phyloP scores from a whole-genome alignment of 2,888 invertebrate genomes.

The Lepidonotus clava region DNA sequence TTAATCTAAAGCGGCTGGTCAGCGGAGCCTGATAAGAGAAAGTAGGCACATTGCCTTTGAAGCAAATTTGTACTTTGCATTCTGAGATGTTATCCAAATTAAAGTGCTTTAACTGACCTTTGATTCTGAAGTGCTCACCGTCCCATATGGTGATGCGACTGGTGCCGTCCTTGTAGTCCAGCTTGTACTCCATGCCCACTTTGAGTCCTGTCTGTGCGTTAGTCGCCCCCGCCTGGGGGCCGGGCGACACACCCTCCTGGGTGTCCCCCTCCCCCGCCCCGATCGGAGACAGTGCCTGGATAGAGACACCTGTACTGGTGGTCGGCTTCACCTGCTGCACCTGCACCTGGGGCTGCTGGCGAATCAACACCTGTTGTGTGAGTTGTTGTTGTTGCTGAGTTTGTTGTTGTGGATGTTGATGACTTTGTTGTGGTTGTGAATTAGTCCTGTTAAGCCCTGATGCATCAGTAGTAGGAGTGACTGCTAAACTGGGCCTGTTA shows the following conservation, averaged over 20 bases:
- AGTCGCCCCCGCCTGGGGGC: background rate
- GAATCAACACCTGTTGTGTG: background rate
- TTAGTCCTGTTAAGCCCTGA: too few relatives aligned
- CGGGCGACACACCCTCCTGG: background rate
- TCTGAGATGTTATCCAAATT: too few relatives aligned
- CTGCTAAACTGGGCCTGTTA: background rate
- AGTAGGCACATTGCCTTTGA: background rate
- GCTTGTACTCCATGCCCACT: conserved; percentile 59
- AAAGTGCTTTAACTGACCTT: background rate
- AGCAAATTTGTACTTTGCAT: background rate
- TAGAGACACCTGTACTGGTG: background rate
- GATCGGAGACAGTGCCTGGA: background rate
- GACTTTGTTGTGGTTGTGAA: too few relatives aligned
- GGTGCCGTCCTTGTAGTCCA: conserved; percentile 58
- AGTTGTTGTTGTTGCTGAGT: background rate
- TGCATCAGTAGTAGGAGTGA: background rate
- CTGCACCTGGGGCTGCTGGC: background rate
- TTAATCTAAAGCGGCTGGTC: background rate
- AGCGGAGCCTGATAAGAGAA: background rate
- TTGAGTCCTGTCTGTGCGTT: conserved; percentile 27
- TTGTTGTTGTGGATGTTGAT: background rate
- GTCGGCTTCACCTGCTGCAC: background rate
- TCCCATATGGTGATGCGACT: conserved; percentile 61
- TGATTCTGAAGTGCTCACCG: conserved; percentile 64
- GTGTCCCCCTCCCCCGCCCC: background rate